phyloP scores from a whole-genome alignment of 2,888 invertebrate species.

The Ecliptopera silaceata region DNA sequence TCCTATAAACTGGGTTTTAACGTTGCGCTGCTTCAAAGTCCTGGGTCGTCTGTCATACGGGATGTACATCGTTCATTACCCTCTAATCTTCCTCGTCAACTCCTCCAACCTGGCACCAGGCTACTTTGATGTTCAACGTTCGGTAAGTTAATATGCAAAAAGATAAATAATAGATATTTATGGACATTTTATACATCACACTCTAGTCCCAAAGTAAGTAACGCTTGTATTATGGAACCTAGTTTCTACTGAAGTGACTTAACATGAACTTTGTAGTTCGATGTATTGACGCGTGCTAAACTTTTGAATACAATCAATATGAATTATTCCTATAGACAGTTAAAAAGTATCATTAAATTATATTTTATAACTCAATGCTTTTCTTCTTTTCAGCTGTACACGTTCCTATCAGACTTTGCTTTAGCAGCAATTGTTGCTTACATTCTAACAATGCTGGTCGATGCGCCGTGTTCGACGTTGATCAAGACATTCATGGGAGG shows the following conservation, averaged over 20 bases:
- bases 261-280: too few relatives aligned
- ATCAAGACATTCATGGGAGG: slow-evolving; percentile 57
- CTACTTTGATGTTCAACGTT: slow-evolving; percentile 44
- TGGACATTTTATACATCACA: too few relatives aligned
- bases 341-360: too few relatives aligned
- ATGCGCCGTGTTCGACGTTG: slow-evolving; percentile 58
- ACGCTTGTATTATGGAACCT: too few relatives aligned
- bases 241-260: too few relatives aligned
- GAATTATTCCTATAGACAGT: too few relatives aligned
- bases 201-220: too few relatives aligned
- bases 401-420: slow-evolving; percentile 49
- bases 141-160: slow-evolving; percentile 36
- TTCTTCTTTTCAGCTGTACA: slow-evolving; percentile 50
- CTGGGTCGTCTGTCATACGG: slow-evolving; percentile 79
- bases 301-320: too few relatives aligned
- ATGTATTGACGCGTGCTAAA: too few relatives aligned
- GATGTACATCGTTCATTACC: slow-evolving; percentile 79
- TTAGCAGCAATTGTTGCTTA: slow-evolving; percentile 53
- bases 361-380: neutral
- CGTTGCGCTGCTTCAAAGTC: slow-evolving; percentile 73
- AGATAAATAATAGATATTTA: too few relatives aligned
- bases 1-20: slow-evolving; percentile 75
- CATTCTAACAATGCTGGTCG: slow-evolving; percentile 54
- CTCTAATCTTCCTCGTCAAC: slow-evolving; percentile 52
- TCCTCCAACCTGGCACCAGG: slow-evolving; percentile 41